These are phyloP conservation scores for Cynodonichthys magdalenae DNA, from an alignment of 2,797 vertebrate species.

Conservation along the genomic window DNA sequence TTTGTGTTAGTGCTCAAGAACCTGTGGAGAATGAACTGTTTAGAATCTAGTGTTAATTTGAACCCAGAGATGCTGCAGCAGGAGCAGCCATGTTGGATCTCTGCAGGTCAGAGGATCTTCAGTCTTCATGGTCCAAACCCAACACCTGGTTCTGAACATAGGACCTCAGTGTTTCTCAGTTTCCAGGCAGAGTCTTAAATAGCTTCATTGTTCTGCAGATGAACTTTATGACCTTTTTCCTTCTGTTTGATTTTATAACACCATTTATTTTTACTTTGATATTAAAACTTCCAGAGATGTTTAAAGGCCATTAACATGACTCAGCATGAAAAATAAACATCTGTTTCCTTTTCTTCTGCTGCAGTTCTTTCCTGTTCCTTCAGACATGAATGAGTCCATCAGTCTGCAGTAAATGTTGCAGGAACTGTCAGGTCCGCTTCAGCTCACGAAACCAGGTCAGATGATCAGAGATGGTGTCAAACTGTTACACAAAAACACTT, in stretches of 20 bases:
- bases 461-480: no score
- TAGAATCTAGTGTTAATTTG: no score
- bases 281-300: not conserved
- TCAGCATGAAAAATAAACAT: conserved; percentile 10
- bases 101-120: not conserved
- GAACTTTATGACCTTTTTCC: not conserved
- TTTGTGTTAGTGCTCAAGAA: no score
- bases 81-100: not conserved
- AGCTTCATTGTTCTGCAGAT: conserved; percentile 22
- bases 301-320: no score
- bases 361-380: not conserved
- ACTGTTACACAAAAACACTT: no score
- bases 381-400: conserved; percentile 30
- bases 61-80: not conserved
- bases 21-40: no score
- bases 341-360: conserved; percentile 3
- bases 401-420: conserved; percentile 18
- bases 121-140: not conserved
- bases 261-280: no score
- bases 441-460: conserved; percentile 60
- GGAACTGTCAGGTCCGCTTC: conserved; percentile 64
- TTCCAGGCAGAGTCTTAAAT: conserved; percentile 45
- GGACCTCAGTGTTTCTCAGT: conserved; percentile 29
- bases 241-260: not conserved
- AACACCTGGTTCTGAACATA: conserved; percentile 39